A percentile compares a stretch with the other conserved stretches of the same genome.
Conservation (phyloP, 2,797 vertebrate genomes). For the Triplophysa bombifrons region DNA sequence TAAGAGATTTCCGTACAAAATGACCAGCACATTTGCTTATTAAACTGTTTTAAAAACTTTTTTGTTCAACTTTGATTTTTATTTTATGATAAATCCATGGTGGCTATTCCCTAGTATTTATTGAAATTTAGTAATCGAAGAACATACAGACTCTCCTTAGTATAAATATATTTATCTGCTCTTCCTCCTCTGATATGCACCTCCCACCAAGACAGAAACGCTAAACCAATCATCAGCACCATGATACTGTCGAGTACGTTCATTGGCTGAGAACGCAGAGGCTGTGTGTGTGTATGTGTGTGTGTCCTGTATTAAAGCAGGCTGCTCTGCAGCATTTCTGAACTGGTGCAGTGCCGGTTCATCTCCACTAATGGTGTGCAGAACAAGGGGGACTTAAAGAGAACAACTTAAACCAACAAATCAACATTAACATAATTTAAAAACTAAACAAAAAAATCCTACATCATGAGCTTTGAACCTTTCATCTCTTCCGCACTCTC, state of each 20-base stretch:
- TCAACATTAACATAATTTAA: conserved; percentile 65
- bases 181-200: conserved; percentile 51
- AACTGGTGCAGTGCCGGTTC: conserved; percentile 85
- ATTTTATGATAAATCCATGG: not conserved
- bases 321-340: conserved; percentile 79
- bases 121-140: not conserved
- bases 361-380: conserved; percentile 83
- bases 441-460: conserved; percentile 55
- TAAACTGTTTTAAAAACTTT: not conserved
- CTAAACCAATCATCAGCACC: conserved; percentile 62
- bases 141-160: not conserved
- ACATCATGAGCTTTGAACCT: conserved; percentile 80
- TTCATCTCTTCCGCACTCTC: conserved; percentile 63
- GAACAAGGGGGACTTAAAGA: conserved; percentile 84
- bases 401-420: conserved; percentile 67
- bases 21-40: not conserved
- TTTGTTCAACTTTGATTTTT: not conserved
- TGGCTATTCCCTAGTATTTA: too few relatives aligned
- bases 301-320: conserved; percentile 73
- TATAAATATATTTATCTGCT: conserved; percentile 36
- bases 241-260: conserved; percentile 71
- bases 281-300: conserved; percentile 43
- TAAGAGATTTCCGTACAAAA: not conserved
- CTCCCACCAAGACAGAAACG: conserved; percentile 59
- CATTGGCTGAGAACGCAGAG: conserved; percentile 71